These are phyloP conservation scores for Plagiodera versicolora DNA, from an alignment of 2,888 invertebrate genomes.

Conservation along the genomic window DNA sequence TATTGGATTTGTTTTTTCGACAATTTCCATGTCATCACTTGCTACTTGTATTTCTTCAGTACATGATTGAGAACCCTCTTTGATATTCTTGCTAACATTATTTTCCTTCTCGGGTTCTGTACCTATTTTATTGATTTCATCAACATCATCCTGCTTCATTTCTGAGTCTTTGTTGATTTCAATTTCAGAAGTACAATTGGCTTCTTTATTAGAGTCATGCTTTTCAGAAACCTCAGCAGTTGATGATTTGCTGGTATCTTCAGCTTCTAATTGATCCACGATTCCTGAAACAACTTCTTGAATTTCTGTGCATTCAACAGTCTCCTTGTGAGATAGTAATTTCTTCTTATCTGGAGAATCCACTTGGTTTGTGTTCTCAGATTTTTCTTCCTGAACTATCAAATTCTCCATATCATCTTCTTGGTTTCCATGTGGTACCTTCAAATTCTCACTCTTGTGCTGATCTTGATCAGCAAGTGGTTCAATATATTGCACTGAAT, in stretches of 20 bases:
- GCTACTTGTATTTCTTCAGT: background rate
- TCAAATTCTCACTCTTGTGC: background rate
- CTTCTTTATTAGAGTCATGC: background rate
- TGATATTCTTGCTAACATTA: background rate
- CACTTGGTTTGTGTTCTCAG: background rate
- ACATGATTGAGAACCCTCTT: background rate
- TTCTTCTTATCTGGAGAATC: background rate
- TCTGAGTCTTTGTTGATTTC: background rate
- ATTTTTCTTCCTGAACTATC: background rate
- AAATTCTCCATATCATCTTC: background rate
- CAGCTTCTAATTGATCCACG: background rate
- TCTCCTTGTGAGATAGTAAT: background rate
- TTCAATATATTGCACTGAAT: slow-evolving; percentile 6
- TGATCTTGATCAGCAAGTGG: background rate
- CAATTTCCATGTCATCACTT: background rate
- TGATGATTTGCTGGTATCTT: background rate
- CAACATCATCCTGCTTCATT: background rate
- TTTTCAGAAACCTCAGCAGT: background rate
- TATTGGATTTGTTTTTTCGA: background rate
- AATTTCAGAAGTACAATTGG: background rate
- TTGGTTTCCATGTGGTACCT: background rate
- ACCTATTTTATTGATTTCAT: too few relatives aligned
- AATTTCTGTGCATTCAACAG: background rate
- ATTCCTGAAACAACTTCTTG: background rate
- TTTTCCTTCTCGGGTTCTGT: background rate